Evolutionary conservation across 2,888 invertebrate genomes (phyloP).

Genomic region (Sphaeridia pumilis): DNA sequence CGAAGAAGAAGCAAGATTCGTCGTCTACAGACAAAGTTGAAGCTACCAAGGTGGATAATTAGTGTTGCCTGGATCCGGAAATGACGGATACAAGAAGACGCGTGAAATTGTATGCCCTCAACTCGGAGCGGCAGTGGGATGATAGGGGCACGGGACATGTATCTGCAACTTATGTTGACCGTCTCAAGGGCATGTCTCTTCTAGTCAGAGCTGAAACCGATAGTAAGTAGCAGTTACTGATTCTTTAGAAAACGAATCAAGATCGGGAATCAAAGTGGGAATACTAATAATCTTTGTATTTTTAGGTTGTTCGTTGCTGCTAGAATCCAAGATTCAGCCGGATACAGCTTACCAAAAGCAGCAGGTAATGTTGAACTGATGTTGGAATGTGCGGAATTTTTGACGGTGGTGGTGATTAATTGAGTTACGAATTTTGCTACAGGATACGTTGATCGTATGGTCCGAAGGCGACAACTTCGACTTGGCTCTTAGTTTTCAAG

Average conservation of each 20-base stretch:
- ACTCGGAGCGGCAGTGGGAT: constrained; percentile 98
- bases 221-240: constrained; percentile 50
- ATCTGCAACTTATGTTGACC: constrained; percentile 86
- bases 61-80: too few species aligned
- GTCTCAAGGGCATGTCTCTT: constrained; percentile 86
- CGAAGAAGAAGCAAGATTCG: too few species aligned
- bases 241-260: too few species aligned
- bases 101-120: constrained; percentile 97
- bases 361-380: constrained; percentile 56
- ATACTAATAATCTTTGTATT: too few species aligned
- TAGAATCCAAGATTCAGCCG: constrained; percentile 96
- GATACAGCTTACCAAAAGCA: constrained; percentile 99
- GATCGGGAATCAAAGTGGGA: too few species aligned
- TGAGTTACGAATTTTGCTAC: too few species aligned
- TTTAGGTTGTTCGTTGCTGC: constrained; percentile 55
- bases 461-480: constrained; percentile 99
- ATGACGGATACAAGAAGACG: constrained; percentile 88
- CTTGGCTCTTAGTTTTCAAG: constrained; percentile 98
- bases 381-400: too few species aligned
- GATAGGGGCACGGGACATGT: constrained; percentile 99
- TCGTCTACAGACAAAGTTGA: too few species aligned
- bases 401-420: too few species aligned
- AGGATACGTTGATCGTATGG: constrained; percentile 99
- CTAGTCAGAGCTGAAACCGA: constrained; percentile 93
- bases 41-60: too few species aligned